Percentiles rank a stretch among this genome's conserved stretches.
These are phyloP conservation scores for Brachionus manjavacas DNA, from an alignment of 1,140 invertebrate species.

Conservation along the genomic window DNA sequence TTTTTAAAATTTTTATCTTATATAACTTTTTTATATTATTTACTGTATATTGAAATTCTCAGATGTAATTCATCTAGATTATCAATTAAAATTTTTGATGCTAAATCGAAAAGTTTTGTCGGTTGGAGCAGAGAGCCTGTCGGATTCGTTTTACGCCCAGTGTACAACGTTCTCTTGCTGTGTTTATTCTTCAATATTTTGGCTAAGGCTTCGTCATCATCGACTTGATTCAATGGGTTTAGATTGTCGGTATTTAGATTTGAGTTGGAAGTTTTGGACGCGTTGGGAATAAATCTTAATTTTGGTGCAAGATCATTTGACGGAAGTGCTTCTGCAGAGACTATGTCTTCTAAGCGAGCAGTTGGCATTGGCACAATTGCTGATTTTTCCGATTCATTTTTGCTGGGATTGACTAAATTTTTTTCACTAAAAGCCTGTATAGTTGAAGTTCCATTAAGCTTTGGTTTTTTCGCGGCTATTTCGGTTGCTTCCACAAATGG, in stretches of 20 bases:
- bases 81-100: not conserved
- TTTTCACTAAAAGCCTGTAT: not conserved
- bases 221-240: not conserved
- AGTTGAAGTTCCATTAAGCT: not conserved
- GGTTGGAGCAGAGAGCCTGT: not conserved
- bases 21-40: not conserved
- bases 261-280: not conserved
- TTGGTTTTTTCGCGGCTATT: not conserved
- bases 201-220: not conserved
- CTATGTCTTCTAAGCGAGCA: constrained; percentile 1
- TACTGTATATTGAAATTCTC: constrained; percentile 3
- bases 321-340: not conserved
- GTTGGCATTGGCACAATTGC: constrained; percentile 32
- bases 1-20: not conserved
- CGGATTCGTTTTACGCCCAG: constrained; percentile 1
- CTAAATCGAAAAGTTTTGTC: constrained; percentile 15
- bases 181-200: constrained; percentile 36
- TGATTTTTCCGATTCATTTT: not conserved
- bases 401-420: not conserved
- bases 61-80: constrained; percentile 15
- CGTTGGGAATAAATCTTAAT: not conserved
- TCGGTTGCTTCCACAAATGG: not conserved
- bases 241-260: not conserved
- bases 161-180: constrained; percentile 23
- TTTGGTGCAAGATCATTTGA: not conserved